These are phyloP conservation scores for Penaeus chinensis DNA, from an alignment of 1,140 invertebrate genomes.

Conservation along the genomic window DNA sequence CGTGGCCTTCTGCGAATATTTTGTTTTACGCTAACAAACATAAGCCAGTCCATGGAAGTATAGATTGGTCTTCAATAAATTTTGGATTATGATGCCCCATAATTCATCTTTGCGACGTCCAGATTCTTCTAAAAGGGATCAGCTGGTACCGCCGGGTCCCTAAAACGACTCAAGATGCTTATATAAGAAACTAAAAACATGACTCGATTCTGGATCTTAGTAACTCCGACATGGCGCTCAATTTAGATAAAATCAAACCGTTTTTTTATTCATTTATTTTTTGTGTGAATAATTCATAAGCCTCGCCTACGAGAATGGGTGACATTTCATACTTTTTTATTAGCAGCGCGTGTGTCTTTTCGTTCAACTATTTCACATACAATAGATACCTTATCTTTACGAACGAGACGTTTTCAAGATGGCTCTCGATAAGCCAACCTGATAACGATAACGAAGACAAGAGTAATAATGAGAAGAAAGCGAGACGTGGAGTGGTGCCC, in stretches of 20 bases:
- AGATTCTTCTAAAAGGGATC: constrained; percentile 11
- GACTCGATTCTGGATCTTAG: not conserved
- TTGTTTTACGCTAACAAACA: constrained; percentile 24
- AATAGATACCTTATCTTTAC: too few relatives aligned
- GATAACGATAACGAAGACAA: too few relatives aligned
- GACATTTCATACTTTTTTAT: too few relatives aligned
- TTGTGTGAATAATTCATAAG: not conserved
- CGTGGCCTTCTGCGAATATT: not conserved
- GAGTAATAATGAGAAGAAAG: too few relatives aligned
- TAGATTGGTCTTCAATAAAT: constrained; percentile 42
- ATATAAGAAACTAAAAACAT: constrained; percentile 38
- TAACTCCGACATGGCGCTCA: not conserved
- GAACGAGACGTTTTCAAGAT: too few relatives aligned
- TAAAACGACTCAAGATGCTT: constrained; percentile 40
- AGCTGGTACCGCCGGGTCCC: not conserved
- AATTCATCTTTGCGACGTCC: constrained; percentile 29
- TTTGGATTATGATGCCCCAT: constrained; percentile 46
- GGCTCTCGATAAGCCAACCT: too few relatives aligned
- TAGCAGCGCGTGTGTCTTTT: too few relatives aligned
- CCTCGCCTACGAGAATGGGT: too few relatives aligned
- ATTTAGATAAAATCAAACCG: constrained; percentile 22
- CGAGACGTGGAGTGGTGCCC: too few relatives aligned
- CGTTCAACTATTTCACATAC: too few relatives aligned
- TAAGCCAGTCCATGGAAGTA: not conserved
- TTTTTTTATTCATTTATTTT: not conserved